Base-by-base conservation (phyloP, 2,113 vertebrate species). In the Neolamprologus caudopunctatus region DNA sequence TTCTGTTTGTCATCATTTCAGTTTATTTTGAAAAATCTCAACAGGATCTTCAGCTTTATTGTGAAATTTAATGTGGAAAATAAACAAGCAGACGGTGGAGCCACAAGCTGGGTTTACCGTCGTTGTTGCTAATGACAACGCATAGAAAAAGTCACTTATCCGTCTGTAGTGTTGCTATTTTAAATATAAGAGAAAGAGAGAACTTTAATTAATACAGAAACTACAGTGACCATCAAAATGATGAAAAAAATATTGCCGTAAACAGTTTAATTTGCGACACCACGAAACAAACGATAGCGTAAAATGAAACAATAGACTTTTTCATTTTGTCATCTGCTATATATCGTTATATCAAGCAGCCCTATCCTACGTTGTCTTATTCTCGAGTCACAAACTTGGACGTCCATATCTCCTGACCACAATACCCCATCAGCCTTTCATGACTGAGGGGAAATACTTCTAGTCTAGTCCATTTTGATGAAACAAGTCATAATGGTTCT, bases 401-500 rank as follows among this genome's bases (percentile, higher is more conserved):
- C 0, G 4, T 35, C 31, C 31, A 5, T n/a, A 66, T 66, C 17
- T 12, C 6, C 17, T 66, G 3, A 66, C 61, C 61, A 66, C 61
- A 37, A 66, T 12, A 66, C 17, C 61, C 9, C 31, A n/a, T 37
- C 31, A 66, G 61, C 61, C 61, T 66, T n/a, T 66, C 33, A 66
- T 37, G 1, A 66, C 31, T 66, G 17, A 37, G 61, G 0, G 31
- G 61, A 66, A 66, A 13, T 37, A 0, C 0, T 66, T 66, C 31
- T 11, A 66, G 31, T 35, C 0, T 66, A 35, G 17, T 0, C 4
- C 0, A 5, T 37, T 8, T 66, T n/a, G 61, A 8, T n/a, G 0
- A 66, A n/a, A 0, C 61, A 37, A 66, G 31, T 66, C 10, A 66
- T n/a, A 66, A n/a, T 8, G 31, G 61, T 8, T 66, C 10, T 66